Base-by-base conservation (phyloP, 2,797 vertebrate genomes). In the Threskiornis aethiopicus region DNA sequence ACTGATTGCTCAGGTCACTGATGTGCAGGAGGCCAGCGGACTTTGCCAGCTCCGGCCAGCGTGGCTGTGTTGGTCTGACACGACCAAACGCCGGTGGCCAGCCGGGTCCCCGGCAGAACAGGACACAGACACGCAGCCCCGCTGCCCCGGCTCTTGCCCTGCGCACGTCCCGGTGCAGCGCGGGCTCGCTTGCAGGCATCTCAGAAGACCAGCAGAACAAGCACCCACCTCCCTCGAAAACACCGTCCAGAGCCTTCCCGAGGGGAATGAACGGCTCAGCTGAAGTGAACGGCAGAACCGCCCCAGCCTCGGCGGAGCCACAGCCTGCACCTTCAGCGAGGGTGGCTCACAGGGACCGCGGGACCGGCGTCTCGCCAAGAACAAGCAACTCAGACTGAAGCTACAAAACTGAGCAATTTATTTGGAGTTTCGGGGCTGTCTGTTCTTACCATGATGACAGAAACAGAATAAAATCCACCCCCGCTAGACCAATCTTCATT, bases 121-220 rank as follows among this genome's bases (percentile, higher is more conserved):
- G 64, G 44, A 72, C 39, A 37, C 10, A 1, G 2, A 1, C 6
- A 33, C 7, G 41, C 6, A 3, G 12, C 11, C 35, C 57, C 1
- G 3, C 67, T 3, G 1, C n/a, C 29, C 69, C 13, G 12, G 41
- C 46, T 76, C 54, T 19, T 14, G 14, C 29, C 55, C 54, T 3
- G 2, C 5, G 10, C 33, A 13, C 0, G 0, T 35, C 52, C 51
- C 10, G 11, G 18, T 54, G 67, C 26, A 4, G 35, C 0, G 11
- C 0, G 0, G 69, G 28, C 46, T 54, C 14, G 0, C n/a, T 37
- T 21, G 11, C 33, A 26, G 52, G 9, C 16, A 11, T 18, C 33
- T 44, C 19, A 6, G 65, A 41, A 37, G 16, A 33, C 12, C 10
- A 6, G n/a, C 52, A 75, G 54, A 72, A 59, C 31, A 44, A 58